Evolutionary conservation across 2,888 invertebrate genomes (phyloP), one percentile per base, ranked within the genome.

Genomic region (Hyalella azteca): DNA sequence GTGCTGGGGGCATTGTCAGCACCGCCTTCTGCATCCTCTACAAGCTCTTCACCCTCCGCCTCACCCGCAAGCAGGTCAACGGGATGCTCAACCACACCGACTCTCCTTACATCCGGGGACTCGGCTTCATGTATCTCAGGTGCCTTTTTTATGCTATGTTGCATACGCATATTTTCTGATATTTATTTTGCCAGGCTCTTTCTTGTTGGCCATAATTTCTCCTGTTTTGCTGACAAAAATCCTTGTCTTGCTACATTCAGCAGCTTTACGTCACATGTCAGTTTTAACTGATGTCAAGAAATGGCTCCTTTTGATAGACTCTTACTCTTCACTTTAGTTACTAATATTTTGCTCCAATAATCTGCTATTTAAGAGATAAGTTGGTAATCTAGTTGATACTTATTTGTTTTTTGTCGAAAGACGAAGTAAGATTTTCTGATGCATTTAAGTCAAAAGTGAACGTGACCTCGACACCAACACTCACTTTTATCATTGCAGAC

Each of bases 1-100:
- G 99, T 50, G 98, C 98, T 54, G 99, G 99, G 78, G 99, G 99
- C 77, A 98, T 99, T 82, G 98, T 99, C 29, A 98, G 98, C n/a
- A 98, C 98, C 81, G 98, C 99, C 0, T 99, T 95, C 89, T 99
- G 99, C 88, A 91, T 99, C n/a, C 91, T 99, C 45, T 99, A 98
- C 90, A 98, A 99, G 89, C 90, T 99, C 84, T 99, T 96, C 89
- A 98, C 98, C 0, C 90, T 99, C 86, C 93, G 95, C 86, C 90
- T 99, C 85, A 98, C 99, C n/a, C 91, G 98, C 84, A 99, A 98
- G 89, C 99, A 99, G 89, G 91, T 99, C 85, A 96, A 95, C 87
- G 97, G 97, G 79, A 92, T 99, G 84, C 92, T 98, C 85, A 95
- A 95, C 86, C 98, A 98, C 89, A 91, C 93, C 77, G 98, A 98